Evolutionary conservation across 30 jellyfish, hydroid and myxozoan species (phyloP), one percentile per base, ranked within the genome.

Genomic region (Morbakka virulenta): DNA sequence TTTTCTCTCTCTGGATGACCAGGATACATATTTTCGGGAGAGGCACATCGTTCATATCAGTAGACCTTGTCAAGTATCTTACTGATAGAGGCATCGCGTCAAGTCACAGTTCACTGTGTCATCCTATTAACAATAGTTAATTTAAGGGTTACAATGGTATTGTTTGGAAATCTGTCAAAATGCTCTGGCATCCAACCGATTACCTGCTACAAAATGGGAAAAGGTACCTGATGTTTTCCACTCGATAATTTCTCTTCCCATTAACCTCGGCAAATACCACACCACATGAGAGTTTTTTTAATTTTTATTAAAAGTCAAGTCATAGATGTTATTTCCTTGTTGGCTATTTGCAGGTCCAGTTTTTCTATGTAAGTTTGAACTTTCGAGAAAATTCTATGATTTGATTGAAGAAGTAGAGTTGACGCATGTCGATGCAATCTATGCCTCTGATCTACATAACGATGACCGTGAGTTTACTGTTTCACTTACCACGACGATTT

Each of bases 201-300:
- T 82, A 50, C 77, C 75, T 29, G 74, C 27, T 20, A 26, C 62
- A 35, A 67, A 82, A 29, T 75, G 91, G 95, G 85, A 73, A 50
- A n/a, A n/a, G 28, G 50, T 30, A 85, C 76, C 76, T 51, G 74
- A 50, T 84, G 92, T 13, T 86, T 51, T 14, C 89, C 82, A 34
- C 70, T 83, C 32, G 86, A n/a, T n/a, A n/a, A n/a, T n/a, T n/a
- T n/a, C n/a, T n/a, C n/a, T n/a, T n/a, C n/a, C n/a, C 79, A 30
- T 69, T 57, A 28, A 86, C 94, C 23, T 47, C 96, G 77, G 79
- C 94, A 77, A 77, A 86, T 53, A 69, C 64, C 29, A 84, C 94
- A 23, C 95, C 95, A 72, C 94, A 49, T 68, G 93, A 84, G 34
- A 64, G 92, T 64, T 71, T 71, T 25, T 81, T 79, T 32, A 48